These are phyloP conservation scores for Platycnemis pennipes DNA, from an alignment of 2,888 invertebrate species.

Conservation along the genomic window DNA sequence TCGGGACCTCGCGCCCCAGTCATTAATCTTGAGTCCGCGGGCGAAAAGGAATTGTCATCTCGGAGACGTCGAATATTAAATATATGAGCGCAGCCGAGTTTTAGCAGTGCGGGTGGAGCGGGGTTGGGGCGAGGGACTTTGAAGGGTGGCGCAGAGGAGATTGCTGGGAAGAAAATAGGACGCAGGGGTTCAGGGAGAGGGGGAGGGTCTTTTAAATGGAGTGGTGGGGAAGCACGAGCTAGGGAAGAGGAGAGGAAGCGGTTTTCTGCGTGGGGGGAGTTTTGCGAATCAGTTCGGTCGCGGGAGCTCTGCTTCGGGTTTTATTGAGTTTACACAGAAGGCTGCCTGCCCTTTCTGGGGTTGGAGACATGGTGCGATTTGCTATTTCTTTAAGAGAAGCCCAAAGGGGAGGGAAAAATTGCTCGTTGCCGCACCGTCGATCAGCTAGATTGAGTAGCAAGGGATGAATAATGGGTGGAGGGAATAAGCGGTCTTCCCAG, in stretches of 20 bases:
- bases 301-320: not conserved
- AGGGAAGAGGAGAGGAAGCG: not conserved
- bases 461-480: not conserved
- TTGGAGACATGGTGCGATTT: not conserved
- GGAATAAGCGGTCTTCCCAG: not conserved
- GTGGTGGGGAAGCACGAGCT: not conserved
- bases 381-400: not conserved
- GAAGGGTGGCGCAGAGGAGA: not conserved
- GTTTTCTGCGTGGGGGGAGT: constrained; percentile 48
- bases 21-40: constrained; percentile 59
- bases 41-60: constrained; percentile 66
- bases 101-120: not conserved
- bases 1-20: constrained; percentile 37
- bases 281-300: constrained; percentile 47
- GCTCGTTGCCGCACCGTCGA: not conserved
- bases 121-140: not conserved
- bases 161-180: not conserved
- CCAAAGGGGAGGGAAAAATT: not conserved
- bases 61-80: constrained; percentile 67
- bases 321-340: constrained; percentile 6
- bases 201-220: not conserved
- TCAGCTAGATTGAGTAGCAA: too few species aligned
- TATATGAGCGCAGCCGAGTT: constrained; percentile 54
- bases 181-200: not conserved
- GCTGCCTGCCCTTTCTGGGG: not conserved